phyloP scores from a whole-genome alignment of 1,140 invertebrate species.

The Frieseomelitta varia region DNA sequence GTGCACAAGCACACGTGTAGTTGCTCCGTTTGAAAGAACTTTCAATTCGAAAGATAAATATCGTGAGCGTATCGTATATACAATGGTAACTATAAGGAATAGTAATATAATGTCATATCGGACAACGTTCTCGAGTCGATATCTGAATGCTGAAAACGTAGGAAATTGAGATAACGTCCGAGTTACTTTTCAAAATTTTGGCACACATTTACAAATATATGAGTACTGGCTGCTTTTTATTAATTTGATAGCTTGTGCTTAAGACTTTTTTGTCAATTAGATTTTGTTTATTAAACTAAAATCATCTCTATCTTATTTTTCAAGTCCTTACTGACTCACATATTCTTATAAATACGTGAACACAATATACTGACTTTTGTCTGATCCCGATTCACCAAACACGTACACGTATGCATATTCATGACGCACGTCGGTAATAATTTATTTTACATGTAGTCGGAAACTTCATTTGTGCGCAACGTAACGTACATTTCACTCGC shows the following conservation, averaged over 20 bases:
- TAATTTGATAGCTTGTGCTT: too few relatives aligned
- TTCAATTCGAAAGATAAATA: conserved; percentile 46
- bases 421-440: background rate
- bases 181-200: background rate
- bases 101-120: conserved; percentile 34
- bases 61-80: background rate
- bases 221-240: too few relatives aligned
- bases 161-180: background rate
- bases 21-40: conserved; percentile 8
- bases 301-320: background rate
- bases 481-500: background rate
- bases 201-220: background rate
- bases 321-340: background rate
- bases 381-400: too few relatives aligned
- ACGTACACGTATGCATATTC: too few relatives aligned
- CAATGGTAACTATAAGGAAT: background rate
- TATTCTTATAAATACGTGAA: background rate
- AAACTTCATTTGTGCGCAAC: background rate
- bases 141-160: background rate
- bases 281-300: background rate
- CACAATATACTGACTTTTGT: background rate
- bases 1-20: too few relatives aligned
- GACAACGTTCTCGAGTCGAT: background rate
- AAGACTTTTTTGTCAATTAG: background rate
- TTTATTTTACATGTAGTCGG: background rate